Conservation (phyloP, 2,113 vertebrate genomes). For the Oceanites oceanicus region DNA sequence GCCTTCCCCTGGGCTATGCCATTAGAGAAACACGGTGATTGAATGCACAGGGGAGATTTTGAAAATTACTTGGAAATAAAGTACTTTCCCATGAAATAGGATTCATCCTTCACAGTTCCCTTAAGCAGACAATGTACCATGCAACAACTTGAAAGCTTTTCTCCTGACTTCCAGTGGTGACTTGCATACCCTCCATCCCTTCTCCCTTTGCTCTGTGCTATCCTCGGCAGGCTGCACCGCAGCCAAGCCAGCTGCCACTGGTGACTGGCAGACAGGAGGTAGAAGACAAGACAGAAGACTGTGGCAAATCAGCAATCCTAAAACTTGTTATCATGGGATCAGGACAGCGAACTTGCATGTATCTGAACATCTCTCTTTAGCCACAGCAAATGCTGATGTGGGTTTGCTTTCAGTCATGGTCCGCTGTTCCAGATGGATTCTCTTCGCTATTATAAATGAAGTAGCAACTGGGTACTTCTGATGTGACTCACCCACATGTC, state of each 20-base stretch:
- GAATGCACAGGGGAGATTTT: not conserved
- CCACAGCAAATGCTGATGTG: not conserved
- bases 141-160: not conserved
- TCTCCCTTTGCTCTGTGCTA: not conserved
- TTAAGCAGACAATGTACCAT: not conserved
- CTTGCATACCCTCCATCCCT: not conserved
- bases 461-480: not conserved
- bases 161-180: not conserved
- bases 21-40: not conserved
- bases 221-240: rapidly evolving
- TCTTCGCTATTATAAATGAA: rapidly evolving
- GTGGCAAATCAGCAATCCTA: not conserved
- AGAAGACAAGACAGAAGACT: not conserved
- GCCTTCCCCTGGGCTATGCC: not conserved
- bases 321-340: not conserved
- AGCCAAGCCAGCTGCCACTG: not conserved
- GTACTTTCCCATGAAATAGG: not conserved
- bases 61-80: not conserved
- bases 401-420: not conserved
- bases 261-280: not conserved
- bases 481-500: not conserved
- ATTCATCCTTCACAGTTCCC: not conserved
- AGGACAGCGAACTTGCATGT: not conserved
- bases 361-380: not conserved
- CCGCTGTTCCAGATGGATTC: not conserved